These are phyloP conservation scores for Eupleurogrammus muticus DNA, from an alignment of 2,797 vertebrate genomes.

Conservation along the genomic window DNA sequence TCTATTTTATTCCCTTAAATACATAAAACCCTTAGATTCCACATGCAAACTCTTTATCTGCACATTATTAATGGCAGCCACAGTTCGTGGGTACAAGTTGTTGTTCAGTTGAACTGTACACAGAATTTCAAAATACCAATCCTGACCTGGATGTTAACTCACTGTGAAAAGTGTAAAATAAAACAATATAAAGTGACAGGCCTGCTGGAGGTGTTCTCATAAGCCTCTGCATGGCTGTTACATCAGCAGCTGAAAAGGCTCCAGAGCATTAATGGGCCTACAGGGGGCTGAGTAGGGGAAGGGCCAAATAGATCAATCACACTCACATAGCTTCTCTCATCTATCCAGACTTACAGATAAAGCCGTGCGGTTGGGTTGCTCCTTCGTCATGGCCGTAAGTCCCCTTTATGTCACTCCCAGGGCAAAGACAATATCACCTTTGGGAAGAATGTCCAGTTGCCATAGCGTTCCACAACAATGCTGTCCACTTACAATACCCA, in stretches of 20 bases:
- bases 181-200: constrained; percentile 24
- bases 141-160: constrained; percentile 25
- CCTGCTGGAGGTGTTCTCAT: constrained; percentile 32
- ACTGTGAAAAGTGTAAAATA: constrained; percentile 6
- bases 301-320: constrained; percentile 79
- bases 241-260: constrained; percentile 65
- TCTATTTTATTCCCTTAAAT: not conserved
- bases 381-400: constrained; percentile 69
- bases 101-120: constrained; percentile 15
- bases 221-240: constrained; percentile 54
- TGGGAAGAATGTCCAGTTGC: constrained; percentile 81
- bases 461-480: constrained; percentile 81
- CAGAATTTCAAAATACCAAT: constrained; percentile 37
- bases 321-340: constrained; percentile 74
- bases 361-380: constrained; percentile 64
- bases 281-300: constrained; percentile 66
- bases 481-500: constrained; percentile 75
- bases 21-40: not conserved
- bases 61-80: constrained; percentile 11
- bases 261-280: constrained; percentile 56
- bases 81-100: not conserved
- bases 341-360: constrained; percentile 81
- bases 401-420: constrained; percentile 70
- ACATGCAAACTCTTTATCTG: constrained; percentile 5
- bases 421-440: constrained; percentile 83